These are phyloP conservation scores for Ophion ventricosus DNA, from an alignment of 2,888 invertebrate genomes.

Conservation along the genomic window DNA sequence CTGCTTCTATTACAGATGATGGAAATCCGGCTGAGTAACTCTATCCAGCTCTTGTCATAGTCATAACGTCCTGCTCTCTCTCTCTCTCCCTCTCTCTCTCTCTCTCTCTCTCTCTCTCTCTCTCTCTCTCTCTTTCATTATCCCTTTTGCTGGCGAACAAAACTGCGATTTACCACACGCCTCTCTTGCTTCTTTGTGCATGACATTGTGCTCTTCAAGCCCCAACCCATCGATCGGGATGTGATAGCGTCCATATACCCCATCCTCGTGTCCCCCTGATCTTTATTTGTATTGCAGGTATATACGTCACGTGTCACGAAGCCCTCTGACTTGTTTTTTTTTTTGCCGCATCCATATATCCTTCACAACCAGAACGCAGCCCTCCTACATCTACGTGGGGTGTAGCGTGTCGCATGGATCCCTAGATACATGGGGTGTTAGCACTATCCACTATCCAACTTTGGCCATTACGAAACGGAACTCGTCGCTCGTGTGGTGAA, in stretches of 20 bases:
- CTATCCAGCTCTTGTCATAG: neutral
- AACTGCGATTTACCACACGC: constrained; percentile 10
- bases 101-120: neutral
- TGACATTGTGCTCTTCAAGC: constrained; percentile 4
- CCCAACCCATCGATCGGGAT: neutral
- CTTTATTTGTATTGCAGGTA: constrained; percentile 46
- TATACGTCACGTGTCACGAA: constrained; percentile 24
- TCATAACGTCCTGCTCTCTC: neutral
- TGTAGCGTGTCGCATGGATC: too few species aligned
- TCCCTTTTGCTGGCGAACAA: neutral
- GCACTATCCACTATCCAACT: too few species aligned
- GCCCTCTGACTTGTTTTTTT: neutral
- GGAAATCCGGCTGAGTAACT: neutral
- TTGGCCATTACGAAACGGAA: too few species aligned
- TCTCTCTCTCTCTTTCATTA: neutral
- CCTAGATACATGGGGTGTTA: too few species aligned
- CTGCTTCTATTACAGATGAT: neutral
- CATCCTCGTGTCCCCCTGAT: constrained; percentile 23
- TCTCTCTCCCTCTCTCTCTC: neutral
- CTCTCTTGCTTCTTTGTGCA: constrained; percentile 19
- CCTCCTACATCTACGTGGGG: too few species aligned
- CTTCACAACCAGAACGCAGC: too few species aligned
- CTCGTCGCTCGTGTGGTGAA: too few species aligned
- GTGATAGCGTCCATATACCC: neutral
- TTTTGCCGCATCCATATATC: neutral